These are phyloP conservation scores for Leuciscus waleckii DNA, from an alignment of 2,797 vertebrate species.

Conservation along the genomic window DNA sequence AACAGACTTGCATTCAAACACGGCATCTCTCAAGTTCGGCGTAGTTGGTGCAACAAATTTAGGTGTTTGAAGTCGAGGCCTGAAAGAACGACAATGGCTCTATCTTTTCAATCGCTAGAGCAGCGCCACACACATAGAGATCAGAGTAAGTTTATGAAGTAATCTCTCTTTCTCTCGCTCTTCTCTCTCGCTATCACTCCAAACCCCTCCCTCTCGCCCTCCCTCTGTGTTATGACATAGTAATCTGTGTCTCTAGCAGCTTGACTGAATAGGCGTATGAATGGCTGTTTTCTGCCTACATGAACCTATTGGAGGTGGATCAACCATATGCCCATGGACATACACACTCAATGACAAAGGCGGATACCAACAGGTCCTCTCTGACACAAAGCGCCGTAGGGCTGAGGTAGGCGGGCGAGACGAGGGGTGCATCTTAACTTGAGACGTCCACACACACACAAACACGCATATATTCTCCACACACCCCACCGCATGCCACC, in stretches of 20 bases:
- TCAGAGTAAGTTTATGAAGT: slow-evolving; percentile 48
- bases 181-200: slow-evolving; percentile 30
- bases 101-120: slow-evolving; percentile 23
- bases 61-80: slow-evolving; percentile 26
- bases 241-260: slow-evolving; percentile 91
- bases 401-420: slow-evolving; percentile 35
- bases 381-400: slow-evolving; percentile 69
- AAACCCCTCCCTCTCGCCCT: slow-evolving; percentile 50
- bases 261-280: slow-evolving; percentile 91
- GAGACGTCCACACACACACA: slow-evolving; percentile 25
- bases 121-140: slow-evolving; percentile 45
- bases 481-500: slow-evolving; percentile 50
- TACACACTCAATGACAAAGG: slow-evolving; percentile 83
- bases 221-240: slow-evolving; percentile 85
- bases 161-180: slow-evolving; percentile 44
- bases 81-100: slow-evolving; percentile 32
- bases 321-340: slow-evolving; percentile 95
- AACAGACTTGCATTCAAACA: slow-evolving; percentile 1
- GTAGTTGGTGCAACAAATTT: slow-evolving; percentile 15
- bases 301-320: slow-evolving; percentile 96
- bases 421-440: slow-evolving; percentile 56
- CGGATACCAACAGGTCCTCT: slow-evolving; percentile 75
- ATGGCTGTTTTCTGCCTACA: slow-evolving; percentile 99
- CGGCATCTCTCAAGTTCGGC: not conserved
- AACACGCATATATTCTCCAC: slow-evolving; percentile 54